Percentiles rank a stretch among this genome's conserved stretches.
phyloP scores from a whole-genome alignment of 2,797 vertebrate species.

The Micromesistius poutassou region DNA sequence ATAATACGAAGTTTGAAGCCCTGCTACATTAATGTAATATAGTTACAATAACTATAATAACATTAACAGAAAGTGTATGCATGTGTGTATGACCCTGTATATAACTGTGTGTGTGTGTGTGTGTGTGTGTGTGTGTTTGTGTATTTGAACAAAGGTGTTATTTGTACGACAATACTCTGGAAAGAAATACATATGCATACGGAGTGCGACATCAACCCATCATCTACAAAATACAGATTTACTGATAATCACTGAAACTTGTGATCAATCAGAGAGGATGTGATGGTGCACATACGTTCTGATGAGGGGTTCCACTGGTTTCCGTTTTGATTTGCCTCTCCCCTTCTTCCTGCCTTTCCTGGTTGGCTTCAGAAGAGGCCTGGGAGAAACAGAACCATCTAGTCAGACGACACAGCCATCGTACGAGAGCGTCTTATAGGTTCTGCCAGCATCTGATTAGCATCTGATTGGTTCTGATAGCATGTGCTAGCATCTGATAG shows the following conservation, averaged over 20 bases:
- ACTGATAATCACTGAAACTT: background rate
- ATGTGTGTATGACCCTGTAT: background rate
- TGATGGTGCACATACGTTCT: slow-evolving; percentile 56
- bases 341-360: slow-evolving; percentile 65
- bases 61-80: background rate
- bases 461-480: background rate
- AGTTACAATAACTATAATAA: background rate
- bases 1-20: background rate
- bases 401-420: slow-evolving; percentile 2
- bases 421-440: background rate
- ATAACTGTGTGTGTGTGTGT: background rate
- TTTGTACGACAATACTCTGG: background rate
- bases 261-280: slow-evolving; percentile 43
- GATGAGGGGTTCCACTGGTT: slow-evolving; percentile 50
- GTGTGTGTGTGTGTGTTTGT: slow-evolving; percentile 13
- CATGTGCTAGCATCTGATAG: background rate
- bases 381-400: slow-evolving; percentile 39
- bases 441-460: background rate
- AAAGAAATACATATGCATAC: background rate
- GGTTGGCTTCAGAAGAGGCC: slow-evolving; percentile 52
- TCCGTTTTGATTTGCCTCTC: slow-evolving; percentile 62
- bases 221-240: background rate
- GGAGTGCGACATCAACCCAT: background rate
- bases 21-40: background rate
- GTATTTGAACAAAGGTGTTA: background rate